Evolutionary conservation across 2,113 vertebrate genomes (phyloP), one percentile per base, ranked within the genome.

Genomic region (Vulpes lagopus): DNA sequence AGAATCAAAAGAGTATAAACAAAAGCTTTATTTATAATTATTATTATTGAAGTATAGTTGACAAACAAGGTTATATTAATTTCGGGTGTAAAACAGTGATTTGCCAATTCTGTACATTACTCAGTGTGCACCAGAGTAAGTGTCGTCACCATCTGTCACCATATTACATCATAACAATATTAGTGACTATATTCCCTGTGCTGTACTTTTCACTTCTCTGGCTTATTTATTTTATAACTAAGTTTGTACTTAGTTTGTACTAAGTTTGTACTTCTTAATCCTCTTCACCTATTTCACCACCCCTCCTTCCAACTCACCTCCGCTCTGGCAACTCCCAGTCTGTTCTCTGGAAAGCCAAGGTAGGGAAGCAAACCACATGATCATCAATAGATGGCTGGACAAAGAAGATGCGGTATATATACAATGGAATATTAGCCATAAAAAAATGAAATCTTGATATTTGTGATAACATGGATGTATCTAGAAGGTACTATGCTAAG

Each of bases 1-100:
- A 90, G 55, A 87, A 81, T 86, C 79, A 95, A 62, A 94, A 92
- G 20, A 51, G 83, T 25, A 38, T 81, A 53, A 94, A 79, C 64
- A 84, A 84, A 76, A 69, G 8, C 12, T 30, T 78, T 78, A 30
- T 51, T 67, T 43, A 43, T 43, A 43, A 43, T 67, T 69, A 10
- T 11, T 1, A 30, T 51, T 51, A 51, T 2, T 78, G 25, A 78
- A 30, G 43, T 76, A 51, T 30, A 51, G 43, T 17, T 78, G 43
- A 51, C 74, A 51, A 30, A 17, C 74, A 78, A 51, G 4, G 8
- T 51, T 78, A 51, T 51, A 8, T 51, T 78, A 30, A 25, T 30
- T 51, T 78, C 74, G 8, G 35, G 1, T 51, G 25, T 27, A 51
- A 25, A 17, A 78, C 74, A 17, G 43, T 78, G 74, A 30, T 17